These are phyloP conservation scores for Elaeidobius kamerunicus DNA, from an alignment of 2,888 invertebrate species.

Conservation along the genomic window DNA sequence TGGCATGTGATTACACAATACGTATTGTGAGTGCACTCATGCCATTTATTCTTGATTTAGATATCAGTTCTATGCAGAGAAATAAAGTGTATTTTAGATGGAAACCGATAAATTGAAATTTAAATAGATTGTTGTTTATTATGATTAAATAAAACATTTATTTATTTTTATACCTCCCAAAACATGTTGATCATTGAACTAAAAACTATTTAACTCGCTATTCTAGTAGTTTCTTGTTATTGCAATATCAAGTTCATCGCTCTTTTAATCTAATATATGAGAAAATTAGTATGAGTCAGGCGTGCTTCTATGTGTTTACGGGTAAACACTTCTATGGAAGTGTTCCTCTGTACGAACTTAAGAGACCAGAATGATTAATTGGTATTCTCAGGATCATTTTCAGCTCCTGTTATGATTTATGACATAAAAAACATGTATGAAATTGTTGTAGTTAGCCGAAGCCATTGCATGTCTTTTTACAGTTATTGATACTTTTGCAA, in stretches of 20 bases:
- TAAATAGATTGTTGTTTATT: too few species aligned
- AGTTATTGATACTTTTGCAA: slow-evolving; percentile 7
- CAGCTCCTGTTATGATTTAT: slow-evolving; percentile 21
- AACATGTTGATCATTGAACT: neutral
- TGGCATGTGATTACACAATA: too few species aligned
- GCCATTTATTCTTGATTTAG: too few species aligned
- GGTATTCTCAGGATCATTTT: slow-evolving; percentile 24
- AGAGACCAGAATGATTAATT: slow-evolving; percentile 21
- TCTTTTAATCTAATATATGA: slow-evolving; percentile 21
- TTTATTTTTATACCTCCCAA: too few species aligned
- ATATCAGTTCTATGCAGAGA: too few species aligned
- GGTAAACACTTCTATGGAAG: slow-evolving; percentile 21
- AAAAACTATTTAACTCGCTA: slow-evolving; percentile 1
- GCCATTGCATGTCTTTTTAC: slow-evolving; percentile 13
- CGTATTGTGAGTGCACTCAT: too few species aligned
- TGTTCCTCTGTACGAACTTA: slow-evolving; percentile 15
- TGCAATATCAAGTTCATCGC: slow-evolving; percentile 22
- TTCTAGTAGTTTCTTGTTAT: slow-evolving; percentile 14
- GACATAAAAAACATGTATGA: slow-evolving; percentile 18
- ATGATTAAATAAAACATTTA: too few species aligned
- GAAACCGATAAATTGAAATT: too few species aligned
- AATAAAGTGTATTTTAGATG: too few species aligned
- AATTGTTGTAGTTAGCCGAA: slow-evolving; percentile 16
- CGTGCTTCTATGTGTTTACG: slow-evolving; percentile 19
- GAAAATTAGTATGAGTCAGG: slow-evolving; percentile 23